These are phyloP conservation scores for Hololepta plana DNA, from an alignment of 2,888 invertebrate species.

Conservation along the genomic window DNA sequence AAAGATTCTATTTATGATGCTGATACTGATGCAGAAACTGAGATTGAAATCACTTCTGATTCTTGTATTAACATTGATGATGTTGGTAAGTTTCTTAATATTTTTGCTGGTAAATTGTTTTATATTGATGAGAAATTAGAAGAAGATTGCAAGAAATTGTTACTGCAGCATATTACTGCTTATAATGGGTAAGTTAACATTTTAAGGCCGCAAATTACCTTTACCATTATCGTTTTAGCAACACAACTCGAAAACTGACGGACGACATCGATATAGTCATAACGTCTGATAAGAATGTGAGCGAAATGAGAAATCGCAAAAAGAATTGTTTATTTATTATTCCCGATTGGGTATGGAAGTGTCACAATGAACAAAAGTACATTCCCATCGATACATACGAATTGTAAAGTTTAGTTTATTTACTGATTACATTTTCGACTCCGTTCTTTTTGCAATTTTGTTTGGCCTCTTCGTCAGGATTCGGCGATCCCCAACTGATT, in stretches of 20 bases:
- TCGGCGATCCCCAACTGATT: too few species aligned
- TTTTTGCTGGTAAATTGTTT: constrained; percentile 32
- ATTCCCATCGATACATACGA: constrained; percentile 14
- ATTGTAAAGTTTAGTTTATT: too few species aligned
- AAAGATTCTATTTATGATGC: too few species aligned
- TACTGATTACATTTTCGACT: too few species aligned
- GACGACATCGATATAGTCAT: constrained; percentile 5
- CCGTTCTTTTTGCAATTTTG: too few species aligned
- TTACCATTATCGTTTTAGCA: constrained; percentile 5
- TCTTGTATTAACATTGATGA: too few species aligned
- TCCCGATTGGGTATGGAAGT: constrained; percentile 43
- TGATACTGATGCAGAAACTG: constrained; percentile 25
- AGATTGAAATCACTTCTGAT: constrained; percentile 9
- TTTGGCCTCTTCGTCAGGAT: too few species aligned
- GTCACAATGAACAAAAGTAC: constrained; percentile 27
- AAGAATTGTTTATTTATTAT: constrained; percentile 23
- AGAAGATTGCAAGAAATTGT: constrained; percentile 17
- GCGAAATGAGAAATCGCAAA: neutral
- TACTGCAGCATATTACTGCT: constrained; percentile 36
- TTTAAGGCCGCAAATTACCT: too few species aligned
- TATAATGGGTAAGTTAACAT: constrained; percentile 35
- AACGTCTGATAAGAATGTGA: constrained; percentile 5
- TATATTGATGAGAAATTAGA: constrained; percentile 27
- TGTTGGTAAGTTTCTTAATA: constrained; percentile 31
- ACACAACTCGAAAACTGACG: constrained; percentile 2